Evolutionary conservation across 2,888 invertebrate genomes (phyloP).

Genomic region (Aricia artaxerxes): DNA sequence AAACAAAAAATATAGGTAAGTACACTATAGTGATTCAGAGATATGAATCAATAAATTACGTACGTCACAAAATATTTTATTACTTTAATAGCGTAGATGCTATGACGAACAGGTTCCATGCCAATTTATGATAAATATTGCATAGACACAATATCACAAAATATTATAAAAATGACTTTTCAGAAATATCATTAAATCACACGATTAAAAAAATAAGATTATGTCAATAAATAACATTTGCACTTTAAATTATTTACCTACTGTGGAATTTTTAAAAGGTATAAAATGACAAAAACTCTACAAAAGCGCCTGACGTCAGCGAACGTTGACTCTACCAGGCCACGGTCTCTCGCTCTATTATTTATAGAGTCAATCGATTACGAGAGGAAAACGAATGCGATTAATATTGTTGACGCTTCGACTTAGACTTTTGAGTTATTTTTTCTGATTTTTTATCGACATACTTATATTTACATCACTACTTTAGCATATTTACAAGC

Average conservation of each 20-base stretch:
- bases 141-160: background rate
- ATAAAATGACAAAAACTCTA: background rate
- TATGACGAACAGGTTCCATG: background rate
- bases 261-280: background rate
- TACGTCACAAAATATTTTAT: background rate
- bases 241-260: background rate
- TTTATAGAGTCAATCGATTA: slow-evolving; percentile 27
- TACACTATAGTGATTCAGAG: background rate
- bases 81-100: background rate
- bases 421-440: background rate
- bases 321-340: slow-evolving; percentile 22
- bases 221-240: slow-evolving; percentile 16
- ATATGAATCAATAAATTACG: background rate
- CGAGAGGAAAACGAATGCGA: slow-evolving; percentile 13
- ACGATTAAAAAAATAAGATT: background rate
- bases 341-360: background rate
- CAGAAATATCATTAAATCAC: background rate
- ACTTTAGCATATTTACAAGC: background rate
- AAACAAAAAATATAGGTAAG: background rate
- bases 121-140: background rate
- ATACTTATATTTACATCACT: background rate
- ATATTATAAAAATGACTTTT: background rate
- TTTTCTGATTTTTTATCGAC: background rate
- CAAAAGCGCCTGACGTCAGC: slow-evolving; percentile 9
- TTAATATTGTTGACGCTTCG: background rate